phyloP scores from a whole-genome alignment of 2,888 invertebrate genomes.

The Archips crataeganus region DNA sequence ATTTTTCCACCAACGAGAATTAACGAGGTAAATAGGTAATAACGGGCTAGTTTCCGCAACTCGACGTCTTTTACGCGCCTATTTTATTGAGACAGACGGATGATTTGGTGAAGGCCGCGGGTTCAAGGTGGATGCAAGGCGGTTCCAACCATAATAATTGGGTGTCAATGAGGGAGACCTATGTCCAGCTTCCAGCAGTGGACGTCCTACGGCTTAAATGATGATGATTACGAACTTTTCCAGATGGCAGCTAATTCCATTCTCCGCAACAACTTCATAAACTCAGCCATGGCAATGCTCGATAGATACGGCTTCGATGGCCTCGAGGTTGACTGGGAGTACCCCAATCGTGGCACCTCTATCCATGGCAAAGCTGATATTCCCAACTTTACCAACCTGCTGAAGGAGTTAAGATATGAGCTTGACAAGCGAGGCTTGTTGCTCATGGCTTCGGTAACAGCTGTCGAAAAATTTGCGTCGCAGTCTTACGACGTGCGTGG shows the following conservation, averaged over 20 bases:
- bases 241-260: conserved; percentile 57
- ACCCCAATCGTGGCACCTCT: conserved; percentile 84
- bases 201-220: too few species aligned
- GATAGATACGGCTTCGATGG: conserved; percentile 85
- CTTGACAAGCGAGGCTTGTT: conserved; percentile 83
- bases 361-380: conserved; percentile 74
- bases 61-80: too few species aligned
- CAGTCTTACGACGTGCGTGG: conserved; percentile 86
- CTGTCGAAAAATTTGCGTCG: conserved; percentile 76
- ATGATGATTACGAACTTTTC: conserved; percentile 21
- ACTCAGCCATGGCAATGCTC: conserved; percentile 62
- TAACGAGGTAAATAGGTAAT: too few species aligned
- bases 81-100: too few species aligned
- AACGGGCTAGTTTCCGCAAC: too few species aligned
- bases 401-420: conserved; percentile 84
- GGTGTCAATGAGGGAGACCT: too few species aligned
- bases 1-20: too few species aligned
- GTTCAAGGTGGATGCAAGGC: too few species aligned
- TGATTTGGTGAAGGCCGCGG: too few species aligned
- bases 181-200: too few species aligned
- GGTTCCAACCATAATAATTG: too few species aligned
- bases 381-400: conserved; percentile 79
- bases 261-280: conserved; percentile 57
- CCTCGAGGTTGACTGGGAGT: conserved; percentile 88
- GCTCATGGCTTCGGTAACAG: conserved; percentile 87